phyloP scores from a whole-genome alignment of 2,797 vertebrate genomes.

The Synanceia verrucosa region DNA sequence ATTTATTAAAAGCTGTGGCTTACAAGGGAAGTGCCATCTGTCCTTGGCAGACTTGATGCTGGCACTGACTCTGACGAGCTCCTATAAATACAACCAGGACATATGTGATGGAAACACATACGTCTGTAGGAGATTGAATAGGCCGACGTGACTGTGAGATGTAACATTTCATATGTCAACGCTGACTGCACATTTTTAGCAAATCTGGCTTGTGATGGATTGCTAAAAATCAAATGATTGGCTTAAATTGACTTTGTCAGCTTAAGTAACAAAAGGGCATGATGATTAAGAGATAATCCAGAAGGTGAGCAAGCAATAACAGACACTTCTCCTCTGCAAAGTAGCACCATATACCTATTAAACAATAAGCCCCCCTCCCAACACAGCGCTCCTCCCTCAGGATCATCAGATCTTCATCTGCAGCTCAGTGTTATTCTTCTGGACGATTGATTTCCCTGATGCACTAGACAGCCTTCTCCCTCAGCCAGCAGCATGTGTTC shows the following conservation, averaged over 20 bases:
- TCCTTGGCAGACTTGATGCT: constrained; percentile 63
- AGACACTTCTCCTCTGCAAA: constrained; percentile 9
- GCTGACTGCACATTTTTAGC: constrained; percentile 11
- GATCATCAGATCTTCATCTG: constrained; percentile 47
- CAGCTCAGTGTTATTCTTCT: constrained; percentile 50
- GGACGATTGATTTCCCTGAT: constrained; percentile 58
- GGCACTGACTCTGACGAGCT: constrained; percentile 51
- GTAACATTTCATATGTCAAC: constrained; percentile 23
- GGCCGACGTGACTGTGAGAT: constrained; percentile 2
- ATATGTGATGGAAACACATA: constrained; percentile 68
- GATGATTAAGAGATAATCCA: constrained; percentile 25
- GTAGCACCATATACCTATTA: constrained; percentile 1
- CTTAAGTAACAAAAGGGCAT: constrained; percentile 1
- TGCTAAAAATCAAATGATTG: neutral
- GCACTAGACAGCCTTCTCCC: constrained; percentile 28
- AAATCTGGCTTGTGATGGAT: neutral
- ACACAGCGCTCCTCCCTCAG: constrained; percentile 7
- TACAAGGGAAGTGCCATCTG: constrained; percentile 76
- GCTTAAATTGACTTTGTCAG: constrained; percentile 5
- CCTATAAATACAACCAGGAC: constrained; percentile 75
- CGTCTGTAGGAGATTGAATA: constrained; percentile 30
- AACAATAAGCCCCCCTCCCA: neutral
- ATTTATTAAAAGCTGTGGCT: constrained; percentile 63
- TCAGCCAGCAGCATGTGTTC: neutral
- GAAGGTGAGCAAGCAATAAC: constrained; percentile 5